Evolutionary conservation across 2,797 vertebrate genomes (phyloP).

Genomic region (Mastacembelus armatus): DNA sequence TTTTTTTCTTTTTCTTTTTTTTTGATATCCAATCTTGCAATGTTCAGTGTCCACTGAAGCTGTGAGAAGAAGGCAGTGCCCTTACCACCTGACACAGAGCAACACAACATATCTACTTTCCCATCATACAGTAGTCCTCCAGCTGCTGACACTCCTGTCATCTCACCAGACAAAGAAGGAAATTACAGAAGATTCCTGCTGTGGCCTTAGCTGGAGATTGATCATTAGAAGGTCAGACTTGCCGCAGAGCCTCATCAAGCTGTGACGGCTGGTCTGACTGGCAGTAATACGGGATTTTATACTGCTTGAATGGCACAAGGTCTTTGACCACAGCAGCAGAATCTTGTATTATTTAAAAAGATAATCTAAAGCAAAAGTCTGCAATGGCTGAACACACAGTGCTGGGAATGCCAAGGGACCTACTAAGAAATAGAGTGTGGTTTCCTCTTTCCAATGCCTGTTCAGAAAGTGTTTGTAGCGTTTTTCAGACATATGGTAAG

Average conservation of each 20-base stretch:
- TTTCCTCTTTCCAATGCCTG: conserved; percentile 24
- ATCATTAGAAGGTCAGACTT: conserved; percentile 72
- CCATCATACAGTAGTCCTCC: conserved; percentile 50
- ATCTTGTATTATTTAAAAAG: conserved; percentile 48
- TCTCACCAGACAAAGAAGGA: conserved; percentile 57
- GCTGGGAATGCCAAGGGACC: background rate
- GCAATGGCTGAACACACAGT: conserved; percentile 4
- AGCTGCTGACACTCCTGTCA: conserved; percentile 60
- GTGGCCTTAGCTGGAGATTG: conserved; percentile 59
- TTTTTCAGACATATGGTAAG: conserved; percentile 24
- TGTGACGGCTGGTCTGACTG: conserved; percentile 58
- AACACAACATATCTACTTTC: conserved; percentile 45
- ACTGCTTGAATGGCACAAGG: conserved; percentile 26
- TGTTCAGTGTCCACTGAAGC: conserved; percentile 19
- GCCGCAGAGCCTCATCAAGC: conserved; percentile 62
- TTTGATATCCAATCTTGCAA: conserved; percentile 20
- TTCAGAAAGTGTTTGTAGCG: conserved; percentile 17
- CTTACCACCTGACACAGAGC: conserved; percentile 30
- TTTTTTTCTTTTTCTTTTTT: no score
- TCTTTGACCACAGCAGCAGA: conserved; percentile 31
- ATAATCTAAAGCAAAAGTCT: conserved; percentile 22
- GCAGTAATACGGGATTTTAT: conserved; percentile 25
- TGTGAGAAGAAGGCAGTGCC: conserved; percentile 13
- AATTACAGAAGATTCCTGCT: conserved; percentile 65
- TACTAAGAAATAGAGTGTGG: conserved; percentile 2